Base-by-base conservation (phyloP, 1,140 invertebrate genomes). In the Thereuonema tuberculata region DNA sequence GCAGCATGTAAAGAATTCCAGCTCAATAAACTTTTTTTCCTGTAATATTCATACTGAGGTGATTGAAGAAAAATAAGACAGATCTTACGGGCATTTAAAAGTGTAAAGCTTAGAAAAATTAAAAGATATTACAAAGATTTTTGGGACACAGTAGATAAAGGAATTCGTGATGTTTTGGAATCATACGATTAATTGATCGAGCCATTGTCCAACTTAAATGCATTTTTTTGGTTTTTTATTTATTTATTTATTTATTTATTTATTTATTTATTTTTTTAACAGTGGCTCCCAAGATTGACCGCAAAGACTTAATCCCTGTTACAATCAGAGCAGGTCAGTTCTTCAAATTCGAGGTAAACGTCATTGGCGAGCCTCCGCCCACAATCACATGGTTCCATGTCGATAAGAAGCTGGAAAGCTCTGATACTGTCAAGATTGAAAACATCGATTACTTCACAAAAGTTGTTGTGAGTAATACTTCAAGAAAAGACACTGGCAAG, bases 381-480 rank as follows among this genome's bases (percentile, higher is more conserved):
- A 87, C 81, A 37, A 83, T 90, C 59, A 87, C 82, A 17, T 99
- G 95, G 95, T 83, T 80, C 31, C 84, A 93, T 63, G 84, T 81
- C 48, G 81, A 80, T 31, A 81, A 84, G 68, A 77, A 80, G 43
- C 46, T 88, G 2, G 76, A 82, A 64, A 81, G 80, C 62, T 69
- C 69, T 74, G 70, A 78, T 74, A 63, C 69, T 24, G 62, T 75
- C 37, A 68, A 70, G 48, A 84, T 97, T 58, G 89, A 92, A 64
- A 90, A 93, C 71, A 89, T 93, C 70, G 93, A 96, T 67, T 94
- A 96, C 67, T 87, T 89, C 65, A 93, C 94, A 0, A 87, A 87
- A 68, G 73, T 98, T 3, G 82, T 82, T 1, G 75, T 98, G 50
- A 81, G 82, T 21, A 84, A 92, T 60, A 85, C 89, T 1, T 80